Percentiles rank a stretch among this genome's conserved stretches.
Evolutionary conservation across 2,797 vertebrate species (phyloP).

Genomic region (Anisognathus igniventris): DNA sequence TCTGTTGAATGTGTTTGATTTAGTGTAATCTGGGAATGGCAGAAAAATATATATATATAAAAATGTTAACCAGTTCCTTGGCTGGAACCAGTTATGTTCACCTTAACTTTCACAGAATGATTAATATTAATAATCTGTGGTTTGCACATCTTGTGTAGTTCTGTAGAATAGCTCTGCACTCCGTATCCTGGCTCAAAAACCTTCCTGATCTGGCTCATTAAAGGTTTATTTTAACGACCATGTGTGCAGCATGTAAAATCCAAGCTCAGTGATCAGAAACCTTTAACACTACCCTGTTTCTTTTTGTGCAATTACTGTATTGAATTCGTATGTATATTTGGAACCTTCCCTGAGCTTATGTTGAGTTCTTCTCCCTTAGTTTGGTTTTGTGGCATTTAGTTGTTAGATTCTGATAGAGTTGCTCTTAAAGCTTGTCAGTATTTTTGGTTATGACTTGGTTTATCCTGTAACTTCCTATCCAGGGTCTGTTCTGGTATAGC

Average conservation of each 20-base stretch:
- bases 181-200: neutral
- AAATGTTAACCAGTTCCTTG: conserved; percentile 42
- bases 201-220: conserved; percentile 12
- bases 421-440: conserved; percentile 57
- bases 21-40: conserved; percentile 60
- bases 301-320: conserved; percentile 74
- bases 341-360: conserved; percentile 59
- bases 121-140: conserved; percentile 45
- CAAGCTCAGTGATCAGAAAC: conserved; percentile 50
- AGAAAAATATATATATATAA: conserved; percentile 32
- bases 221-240: conserved; percentile 50
- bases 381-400: conserved; percentile 60
- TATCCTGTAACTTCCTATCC: conserved; percentile 35
- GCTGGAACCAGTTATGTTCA: conserved; percentile 56
- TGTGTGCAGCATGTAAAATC: conserved; percentile 66
- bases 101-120: conserved; percentile 57
- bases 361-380: conserved; percentile 53
- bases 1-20: conserved; percentile 54
- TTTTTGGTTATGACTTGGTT: conserved; percentile 61
- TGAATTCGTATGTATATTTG: conserved; percentile 73
- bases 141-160: conserved; percentile 61
- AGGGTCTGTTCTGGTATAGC: conserved; percentile 31
- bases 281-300: conserved; percentile 57
- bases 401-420: conserved; percentile 46
- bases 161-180: conserved; percentile 59